Evolutionary conservation across 2,888 invertebrate species (phyloP).

Genomic region (Mythimna impura): DNA sequence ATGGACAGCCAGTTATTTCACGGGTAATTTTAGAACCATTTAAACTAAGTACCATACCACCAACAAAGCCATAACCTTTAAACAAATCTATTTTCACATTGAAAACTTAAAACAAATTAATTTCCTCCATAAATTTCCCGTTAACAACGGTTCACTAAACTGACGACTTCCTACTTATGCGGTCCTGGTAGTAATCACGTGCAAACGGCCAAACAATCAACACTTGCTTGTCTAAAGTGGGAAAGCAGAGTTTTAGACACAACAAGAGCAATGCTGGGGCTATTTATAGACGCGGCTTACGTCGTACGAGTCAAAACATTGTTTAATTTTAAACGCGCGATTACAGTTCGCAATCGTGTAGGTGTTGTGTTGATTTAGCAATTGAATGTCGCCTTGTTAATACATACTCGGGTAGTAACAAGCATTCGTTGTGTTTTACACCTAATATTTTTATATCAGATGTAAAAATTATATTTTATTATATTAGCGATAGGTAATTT

Average conservation of each 20-base stretch:
- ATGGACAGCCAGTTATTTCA: not conserved
- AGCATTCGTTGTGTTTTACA: conserved; percentile 6
- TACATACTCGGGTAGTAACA: conserved; percentile 1
- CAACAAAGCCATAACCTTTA: conserved; percentile 16
- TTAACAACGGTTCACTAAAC: conserved; percentile 50
- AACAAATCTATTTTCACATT: conserved; percentile 44
- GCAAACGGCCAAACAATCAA: conserved; percentile 58
- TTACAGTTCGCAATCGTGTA: conserved; percentile 49
- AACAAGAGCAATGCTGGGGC: conserved; percentile 55
- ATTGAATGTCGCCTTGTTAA: conserved; percentile 32
- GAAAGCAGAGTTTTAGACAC: conserved; percentile 59
- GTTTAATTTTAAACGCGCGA: conserved; percentile 59
- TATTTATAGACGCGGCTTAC: conserved; percentile 59
- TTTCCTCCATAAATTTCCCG: conserved; percentile 30
- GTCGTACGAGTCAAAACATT: conserved; percentile 61
- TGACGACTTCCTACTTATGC: conserved; percentile 55
- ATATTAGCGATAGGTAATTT: not conserved
- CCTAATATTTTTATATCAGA: not conserved
- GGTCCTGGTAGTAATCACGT: conserved; percentile 54
- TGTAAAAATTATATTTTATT: not conserved
- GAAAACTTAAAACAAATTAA: conserved; percentile 42
- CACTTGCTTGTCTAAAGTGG: conserved; percentile 55
- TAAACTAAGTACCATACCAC: not conserved
- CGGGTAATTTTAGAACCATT: not conserved
- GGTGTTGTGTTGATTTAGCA: conserved; percentile 45